Evolutionary conservation across 2,113 vertebrate genomes (phyloP), one percentile per base, ranked within the genome.

Genomic region (Balaeniceps rex): DNA sequence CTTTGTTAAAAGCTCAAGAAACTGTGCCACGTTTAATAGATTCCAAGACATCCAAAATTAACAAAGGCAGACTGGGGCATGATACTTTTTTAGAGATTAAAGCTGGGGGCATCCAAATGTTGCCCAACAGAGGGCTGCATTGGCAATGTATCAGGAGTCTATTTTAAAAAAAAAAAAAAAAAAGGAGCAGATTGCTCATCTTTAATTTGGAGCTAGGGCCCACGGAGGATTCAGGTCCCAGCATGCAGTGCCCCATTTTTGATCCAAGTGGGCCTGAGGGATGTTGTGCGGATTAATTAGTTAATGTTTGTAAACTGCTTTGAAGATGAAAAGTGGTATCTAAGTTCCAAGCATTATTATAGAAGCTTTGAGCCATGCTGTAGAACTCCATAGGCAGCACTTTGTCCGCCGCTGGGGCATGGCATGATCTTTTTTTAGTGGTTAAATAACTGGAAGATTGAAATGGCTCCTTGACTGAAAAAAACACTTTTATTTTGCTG

Each of bases 311-410:
- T 96, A 96, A 97, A 97, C 97, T 97, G 91, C 93, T 97, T 97
- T 97, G 97, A 97, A 98, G 97, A 97, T 97, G 96, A 97, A 98
- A 97, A 96, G 95, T 89, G 89, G 95, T 96, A 97, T 96, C 94
- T 96, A 82, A 96, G 95, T 97, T 94, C 95, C 93, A 96, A 96
- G 87, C 91, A 88, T 97, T 96, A 96, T 97, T 97, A 96, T 75
- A 93, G 93, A 83, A 95, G 96, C 94, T 98, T 90, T 95, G 94
- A 95, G 96, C 94, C 88, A 79, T 91, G 93, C 92, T 94, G 81
- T 80, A 96, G 96, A 97, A 95, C 94, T 95, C 93, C 95, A 96
- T 95, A 95, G 94, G 85, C 95, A 95, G 93, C 95, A 96, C 87
- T 97, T 96, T 96, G 95, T 94, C 97, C 31, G 80, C 93, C 15